These are phyloP conservation scores for Globodera rostochiensis DNA, from an alignment of 1,140 invertebrate species.

Conservation along the genomic window DNA sequence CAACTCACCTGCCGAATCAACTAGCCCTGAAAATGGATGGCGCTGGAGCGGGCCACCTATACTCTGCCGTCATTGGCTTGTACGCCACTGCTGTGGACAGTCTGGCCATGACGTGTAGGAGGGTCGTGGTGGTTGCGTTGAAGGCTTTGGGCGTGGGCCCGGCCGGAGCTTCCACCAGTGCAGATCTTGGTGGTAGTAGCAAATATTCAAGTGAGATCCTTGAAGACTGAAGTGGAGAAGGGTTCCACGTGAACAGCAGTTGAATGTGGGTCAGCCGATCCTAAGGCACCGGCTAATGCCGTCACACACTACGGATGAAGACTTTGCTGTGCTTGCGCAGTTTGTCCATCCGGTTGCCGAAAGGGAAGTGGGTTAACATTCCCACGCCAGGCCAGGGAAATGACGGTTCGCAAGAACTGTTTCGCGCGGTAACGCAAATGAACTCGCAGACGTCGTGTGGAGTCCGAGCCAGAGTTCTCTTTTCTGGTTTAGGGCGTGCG, in stretches of 20 bases:
- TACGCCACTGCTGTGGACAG: slow-evolving; percentile 55
- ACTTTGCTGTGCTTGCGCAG: no score
- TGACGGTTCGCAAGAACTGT: slow-evolving; percentile 22
- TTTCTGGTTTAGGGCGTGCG: slow-evolving; percentile 27
- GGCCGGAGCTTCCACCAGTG: slow-evolving; percentile 78
- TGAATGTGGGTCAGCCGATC: slow-evolving; percentile 81
- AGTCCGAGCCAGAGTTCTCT: slow-evolving; percentile 32
- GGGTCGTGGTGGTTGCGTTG: slow-evolving; percentile 75
- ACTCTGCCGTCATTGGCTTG: slow-evolving; percentile 69
- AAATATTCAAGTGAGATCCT: slow-evolving; percentile 82
- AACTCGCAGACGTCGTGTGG: slow-evolving; percentile 62
- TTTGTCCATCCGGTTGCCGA: slow-evolving; percentile 55
- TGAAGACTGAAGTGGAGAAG: slow-evolving; percentile 84
- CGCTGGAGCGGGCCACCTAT: slow-evolving; percentile 79
- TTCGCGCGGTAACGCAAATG: slow-evolving; percentile 72
- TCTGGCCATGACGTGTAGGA: slow-evolving; percentile 75
- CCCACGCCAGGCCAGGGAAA: slow-evolving; percentile 67
- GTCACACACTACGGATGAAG: slow-evolving; percentile 40
- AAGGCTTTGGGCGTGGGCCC: slow-evolving; percentile 78
- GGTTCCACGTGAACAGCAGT: slow-evolving; percentile 85
- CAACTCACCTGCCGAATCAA: slow-evolving; percentile 85
- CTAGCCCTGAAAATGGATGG: slow-evolving; percentile 88
- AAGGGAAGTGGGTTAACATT: slow-evolving; percentile 71
- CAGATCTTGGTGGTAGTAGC: slow-evolving; percentile 86
- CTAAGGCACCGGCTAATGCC: slow-evolving; percentile 69